Base-by-base conservation (phyloP, 2,113 vertebrate species). In the Macrotis lagotis region DNA sequence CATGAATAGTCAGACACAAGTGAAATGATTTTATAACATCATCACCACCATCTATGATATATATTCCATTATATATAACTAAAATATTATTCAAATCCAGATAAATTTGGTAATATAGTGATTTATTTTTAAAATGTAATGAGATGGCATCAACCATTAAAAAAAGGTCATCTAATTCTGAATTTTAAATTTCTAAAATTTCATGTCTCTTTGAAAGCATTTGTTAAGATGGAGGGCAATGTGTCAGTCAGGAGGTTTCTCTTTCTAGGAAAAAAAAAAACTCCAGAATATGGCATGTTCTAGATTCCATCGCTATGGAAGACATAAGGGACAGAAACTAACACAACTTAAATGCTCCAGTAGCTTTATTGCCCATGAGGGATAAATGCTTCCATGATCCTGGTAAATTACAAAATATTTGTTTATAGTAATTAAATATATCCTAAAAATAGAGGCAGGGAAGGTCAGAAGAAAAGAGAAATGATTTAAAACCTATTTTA, bases 291-390 rank as follows among this genome's bases (percentile, higher is more conserved):
- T 93, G 16, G 3, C 48, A 50, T 92, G 93, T 97, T 98, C 97
- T 93, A 96, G 96, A 89, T 97, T 97, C 97, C 96, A 50, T 97
- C 93, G 90, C 97, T 88, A 97, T 59, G 97, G 96, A 25, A 95
- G 95, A 95, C 53, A 92, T 92, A 96, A 96, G 51, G 93, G 92
- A 89, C 0, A 16, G 37, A 44, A 55, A 14, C 22, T 48, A 22
- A 48, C 50, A 19, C 26, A 95, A 66, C 44, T 19, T 74, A 93
- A 90, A 66, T 89, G 88, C 92, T 48, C 31, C 51, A 22, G n/a
- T n/a, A n/a, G 51, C 48, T 83, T n/a, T n/a, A n/a, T n/a, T n/a
- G n/a, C n/a, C n/a, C 50, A n/a, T 48, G 25, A 50, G 12, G 25
- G 25, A 26, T 26, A n/a, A 48, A 83, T 3, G 51, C 26, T 14